These are phyloP conservation scores for Grammomys dolichurus DNA, from an alignment of 2,113 vertebrate species.

Conservation along the genomic window DNA sequence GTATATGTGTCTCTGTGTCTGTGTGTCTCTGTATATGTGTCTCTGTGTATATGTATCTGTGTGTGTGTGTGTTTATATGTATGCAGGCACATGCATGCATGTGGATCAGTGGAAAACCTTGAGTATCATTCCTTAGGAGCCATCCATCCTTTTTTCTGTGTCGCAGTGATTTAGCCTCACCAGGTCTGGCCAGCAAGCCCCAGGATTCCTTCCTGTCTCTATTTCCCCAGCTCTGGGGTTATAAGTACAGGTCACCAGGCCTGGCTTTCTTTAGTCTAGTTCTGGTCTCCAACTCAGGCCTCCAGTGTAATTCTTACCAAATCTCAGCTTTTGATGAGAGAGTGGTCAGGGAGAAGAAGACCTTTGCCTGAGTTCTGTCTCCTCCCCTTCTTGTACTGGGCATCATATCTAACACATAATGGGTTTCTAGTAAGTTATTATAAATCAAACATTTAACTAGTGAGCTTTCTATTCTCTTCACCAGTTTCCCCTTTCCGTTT, in stretches of 20 bases:
- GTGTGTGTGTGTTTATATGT: not conserved
- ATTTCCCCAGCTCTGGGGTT: not conserved
- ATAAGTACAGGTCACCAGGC: not conserved
- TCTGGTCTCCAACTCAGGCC: not conserved
- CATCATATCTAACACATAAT: rapidly evolving
- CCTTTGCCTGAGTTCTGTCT: not conserved
- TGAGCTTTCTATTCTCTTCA: not conserved
- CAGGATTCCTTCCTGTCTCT: not conserved
- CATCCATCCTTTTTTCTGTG: not conserved
- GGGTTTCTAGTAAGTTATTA: not conserved
- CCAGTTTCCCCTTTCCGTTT: not conserved
- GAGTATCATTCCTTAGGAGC: not conserved
- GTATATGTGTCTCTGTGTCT: too few relatives aligned
- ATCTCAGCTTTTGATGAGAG: not conserved
- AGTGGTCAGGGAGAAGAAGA: not conserved
- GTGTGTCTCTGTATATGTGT: not conserved
- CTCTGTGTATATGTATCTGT: not conserved
- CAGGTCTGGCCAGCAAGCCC: not conserved
- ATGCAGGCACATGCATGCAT: not conserved
- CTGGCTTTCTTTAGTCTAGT: not conserved
- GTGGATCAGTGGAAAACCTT: not conserved
- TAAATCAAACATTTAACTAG: not conserved
- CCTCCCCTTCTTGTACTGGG: not conserved
- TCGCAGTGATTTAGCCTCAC: not conserved
- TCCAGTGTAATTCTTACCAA: not conserved